Base-by-base conservation (phyloP, 2,797 vertebrate genomes). In the Pseudochaenichthys georgianus region DNA sequence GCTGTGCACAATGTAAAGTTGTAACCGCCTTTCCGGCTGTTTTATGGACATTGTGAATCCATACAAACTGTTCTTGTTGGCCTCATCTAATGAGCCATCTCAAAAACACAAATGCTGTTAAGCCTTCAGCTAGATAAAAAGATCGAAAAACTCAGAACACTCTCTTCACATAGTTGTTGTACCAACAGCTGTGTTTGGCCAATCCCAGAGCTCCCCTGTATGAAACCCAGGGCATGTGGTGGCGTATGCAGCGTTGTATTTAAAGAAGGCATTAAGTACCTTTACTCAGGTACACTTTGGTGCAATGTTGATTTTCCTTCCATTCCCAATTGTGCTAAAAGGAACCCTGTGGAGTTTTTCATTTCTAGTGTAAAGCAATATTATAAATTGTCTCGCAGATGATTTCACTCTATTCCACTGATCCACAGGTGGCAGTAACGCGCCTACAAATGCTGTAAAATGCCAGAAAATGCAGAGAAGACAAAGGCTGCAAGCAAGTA, bases 81-180 rank as follows among this genome's bases (percentile, higher is more conserved):
- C 21, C 23, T 28, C 16, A 59, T 45, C 13, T 21, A 45, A 51
- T 46, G 23, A 64, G 8, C 34, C 43, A 64, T 64, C 46, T 21
- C 41, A 50, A 52, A 46, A 48, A 72, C 67, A 60, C 38, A 55
- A 13, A 57, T 61, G 31, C 54, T 64, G 17, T 45, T 23, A 59
- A 52, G 12, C 28, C 28, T 34, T 46, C 52, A 67, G 23, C 13
- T 46, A 11, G 47, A 51, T 28, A 46, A 47, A 64, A 46, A 81
- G 17, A 65, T 69, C 63, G 54, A 47, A 59, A 50, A 70, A 55
- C 63, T 69, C 51, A 47, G 46, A 67, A 11, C 4, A 57, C 6
- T 9, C 34, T 61, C 47, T 41, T 47, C 19, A 34, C 9, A 69
- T 9, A 60, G 38, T 34, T 47, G 41, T 17, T 55, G 31, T 13